Evolutionary conservation across 2,888 invertebrate species (phyloP), one percentile per base, ranked within the genome.

Genomic region (Cephus runcator): DNA sequence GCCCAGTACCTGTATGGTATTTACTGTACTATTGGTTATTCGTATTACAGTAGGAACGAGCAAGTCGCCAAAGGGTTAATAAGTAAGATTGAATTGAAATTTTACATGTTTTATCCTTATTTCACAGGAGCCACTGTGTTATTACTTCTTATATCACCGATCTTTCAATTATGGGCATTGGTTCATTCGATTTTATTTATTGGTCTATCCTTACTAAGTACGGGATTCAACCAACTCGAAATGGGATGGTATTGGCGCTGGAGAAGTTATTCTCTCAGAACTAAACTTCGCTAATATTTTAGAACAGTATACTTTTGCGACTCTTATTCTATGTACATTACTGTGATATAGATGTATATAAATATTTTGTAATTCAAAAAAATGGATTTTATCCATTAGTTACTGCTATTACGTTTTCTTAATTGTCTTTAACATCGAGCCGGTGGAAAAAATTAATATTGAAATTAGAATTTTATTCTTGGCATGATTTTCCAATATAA

Each of bases 231-330:
- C 84, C 88, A 91, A 78, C 79, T 91, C 36, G 91, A 91, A 83
- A 90, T 90, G 77, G 86, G 85, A 73, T 91, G 91, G 89, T 91
- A 89, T 78, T 88, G 88, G 87, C 87, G 86, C 36, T 90, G 90
- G 91, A 85, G 76, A 73, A 81, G 73, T 79, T 79, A 81, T 69
- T 73, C 73, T n/a, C 56, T 80, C 30, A 79, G 77, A 76, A 81
- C 80, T 40, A 82, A 82, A 73, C 82, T 82, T 76, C 75, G 69
- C 56, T 80, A 73, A 80, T 73, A 34, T 34, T 31, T 56, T 56
- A 56, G 23, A 56, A 23, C 9, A 56, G 1, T 56, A 56, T 56
- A 56, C 23, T 23, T 56, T 56, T 56, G 23, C 23, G 56, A 56
- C 56, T 56, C 23, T 56, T 56, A 56, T 56, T 56, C 56, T 23